Conservation (phyloP, 2,113 vertebrate genomes). For the Corythornis cristatus region DNA sequence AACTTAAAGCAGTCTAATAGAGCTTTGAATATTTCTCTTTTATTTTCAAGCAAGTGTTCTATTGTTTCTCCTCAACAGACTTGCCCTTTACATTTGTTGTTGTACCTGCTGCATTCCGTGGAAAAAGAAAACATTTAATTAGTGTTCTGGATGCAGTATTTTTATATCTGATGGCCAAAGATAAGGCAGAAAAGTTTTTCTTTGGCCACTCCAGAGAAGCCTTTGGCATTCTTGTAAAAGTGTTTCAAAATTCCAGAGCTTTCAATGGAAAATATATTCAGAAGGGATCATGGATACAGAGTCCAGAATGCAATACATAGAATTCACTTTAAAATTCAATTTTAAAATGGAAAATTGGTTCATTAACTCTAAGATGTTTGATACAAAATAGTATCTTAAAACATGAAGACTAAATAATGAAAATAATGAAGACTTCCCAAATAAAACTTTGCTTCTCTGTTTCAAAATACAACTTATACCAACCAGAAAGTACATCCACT, state of each 20-base stretch:
- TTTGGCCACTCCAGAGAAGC: background rate
- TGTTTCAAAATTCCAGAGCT: background rate
- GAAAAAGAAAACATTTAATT: background rate
- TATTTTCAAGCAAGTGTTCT: background rate
- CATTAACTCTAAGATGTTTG: background rate
- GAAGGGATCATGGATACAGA: background rate
- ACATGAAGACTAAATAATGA: background rate
- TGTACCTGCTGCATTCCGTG: background rate
- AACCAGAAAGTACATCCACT: background rate
- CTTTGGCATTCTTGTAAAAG: background rate
- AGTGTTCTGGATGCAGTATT: background rate
- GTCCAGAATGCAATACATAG: background rate
- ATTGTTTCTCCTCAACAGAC: background rate
- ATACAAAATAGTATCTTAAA: background rate
- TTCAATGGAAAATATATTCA: background rate
- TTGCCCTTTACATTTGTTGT: background rate
- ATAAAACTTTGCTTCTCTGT: background rate
- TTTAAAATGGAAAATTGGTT: background rate
- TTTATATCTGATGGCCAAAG: background rate
- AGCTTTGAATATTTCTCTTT: background rate
- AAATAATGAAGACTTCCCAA: background rate
- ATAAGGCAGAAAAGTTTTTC: background rate
- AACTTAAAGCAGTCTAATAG: background rate
- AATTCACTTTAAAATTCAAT: background rate
- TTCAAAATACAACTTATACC: background rate